phyloP scores from a whole-genome alignment of 2,888 invertebrate genomes.

The Phytoseiulus persimilis region DNA sequence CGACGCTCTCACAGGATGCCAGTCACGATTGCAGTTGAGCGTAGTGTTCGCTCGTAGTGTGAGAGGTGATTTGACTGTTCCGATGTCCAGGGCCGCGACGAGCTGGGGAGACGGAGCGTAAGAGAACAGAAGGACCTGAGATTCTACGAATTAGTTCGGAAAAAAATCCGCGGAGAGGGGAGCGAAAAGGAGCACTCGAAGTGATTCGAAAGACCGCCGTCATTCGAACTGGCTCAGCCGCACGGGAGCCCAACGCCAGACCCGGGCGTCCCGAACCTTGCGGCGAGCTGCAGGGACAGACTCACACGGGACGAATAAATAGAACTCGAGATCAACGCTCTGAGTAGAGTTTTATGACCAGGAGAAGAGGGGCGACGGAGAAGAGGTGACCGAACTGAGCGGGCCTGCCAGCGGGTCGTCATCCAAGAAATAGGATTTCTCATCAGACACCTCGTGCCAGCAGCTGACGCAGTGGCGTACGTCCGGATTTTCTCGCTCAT shows the following conservation, averaged over 20 bases:
- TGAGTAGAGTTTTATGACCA: background rate
- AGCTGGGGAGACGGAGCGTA: background rate
- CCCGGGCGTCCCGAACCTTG: no score
- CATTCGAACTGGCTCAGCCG: background rate
- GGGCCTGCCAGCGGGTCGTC: background rate
- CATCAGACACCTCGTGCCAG: background rate
- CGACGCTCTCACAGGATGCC: constrained; percentile 22
- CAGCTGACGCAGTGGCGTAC: background rate
- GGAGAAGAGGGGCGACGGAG: background rate
- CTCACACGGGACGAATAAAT: background rate
- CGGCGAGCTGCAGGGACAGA: background rate
- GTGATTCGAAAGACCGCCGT: background rate
- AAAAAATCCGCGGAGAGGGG: background rate
- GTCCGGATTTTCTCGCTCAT: background rate
- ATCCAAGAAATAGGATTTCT: background rate
- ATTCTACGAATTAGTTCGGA: background rate
- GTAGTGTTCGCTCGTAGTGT: constrained; percentile 22
- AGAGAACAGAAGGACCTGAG: background rate
- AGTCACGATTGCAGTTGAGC: constrained; percentile 24
- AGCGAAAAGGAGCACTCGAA: background rate
- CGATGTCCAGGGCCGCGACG: constrained; percentile 29
- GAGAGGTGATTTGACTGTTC: background rate
- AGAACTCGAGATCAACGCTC: background rate
- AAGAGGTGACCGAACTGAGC: background rate
- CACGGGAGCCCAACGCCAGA: no score